Evolutionary conservation across 2,888 invertebrate genomes (phyloP), one percentile per base, ranked within the genome.

Genomic region (Hypolimnas misippus): DNA sequence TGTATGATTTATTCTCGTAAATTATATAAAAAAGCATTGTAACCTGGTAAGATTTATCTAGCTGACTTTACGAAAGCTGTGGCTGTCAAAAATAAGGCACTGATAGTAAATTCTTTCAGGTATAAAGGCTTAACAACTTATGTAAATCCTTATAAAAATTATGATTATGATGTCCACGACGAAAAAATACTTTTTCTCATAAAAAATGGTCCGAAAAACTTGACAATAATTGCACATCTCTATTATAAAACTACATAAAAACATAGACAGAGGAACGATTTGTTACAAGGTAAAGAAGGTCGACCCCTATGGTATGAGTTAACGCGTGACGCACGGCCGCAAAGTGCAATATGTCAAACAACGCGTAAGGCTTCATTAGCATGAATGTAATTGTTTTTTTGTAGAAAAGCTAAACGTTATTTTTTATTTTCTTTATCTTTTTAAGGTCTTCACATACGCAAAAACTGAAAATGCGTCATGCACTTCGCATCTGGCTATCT

Each of bases 281-380:
- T 14, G 19, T 55, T 61, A 38, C 55, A 14, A 38, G 12, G 33
- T 3, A 56, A 52, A 17, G 25, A 57, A 62, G 62, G 52, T 46
- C 62, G 52, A 35, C 62, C 62, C 57, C 52, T 17, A 62, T 57
- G 52, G 35, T 44, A 31, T 46, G 19, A 14, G 29, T 35, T 25
- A 12, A 29, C 46, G 25, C 49, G 35, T 62, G 62, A 53, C 57
- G 62, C 31, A 53, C 52, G n/a, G 33, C 25, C 8, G 14, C 16
- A 35, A 35, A 44, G 25, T 46, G n/a, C 35, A 17, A 53, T 38
- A 42, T 19, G 44, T 46, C 29, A 53, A 31, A 21, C 42, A 56
- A 12, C 17, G n/a, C 25, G 10, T 49, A 57, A 8, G 38, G 46
- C 44, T 52, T 57, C 46, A 57, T 57, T 57, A 38, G 21, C 49